Evolutionary conservation across 2,797 vertebrate species (phyloP).

Genomic region (Oryzias sinensis): DNA sequence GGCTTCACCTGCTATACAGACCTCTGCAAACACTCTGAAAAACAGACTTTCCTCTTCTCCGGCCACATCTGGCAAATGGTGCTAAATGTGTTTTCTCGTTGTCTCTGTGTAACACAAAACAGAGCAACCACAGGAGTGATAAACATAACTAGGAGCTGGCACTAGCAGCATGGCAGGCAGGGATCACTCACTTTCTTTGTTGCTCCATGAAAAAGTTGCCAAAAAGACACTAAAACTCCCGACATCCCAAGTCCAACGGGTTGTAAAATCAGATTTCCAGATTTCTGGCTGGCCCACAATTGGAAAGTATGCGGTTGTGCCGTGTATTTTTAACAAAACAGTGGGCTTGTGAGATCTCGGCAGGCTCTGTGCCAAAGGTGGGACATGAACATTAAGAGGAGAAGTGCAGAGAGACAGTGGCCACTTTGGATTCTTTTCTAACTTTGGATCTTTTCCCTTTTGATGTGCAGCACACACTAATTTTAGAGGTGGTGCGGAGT

Average conservation of each 20-base stretch:
- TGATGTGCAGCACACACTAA: conserved; percentile 67
- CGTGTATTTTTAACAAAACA: conserved; percentile 73
- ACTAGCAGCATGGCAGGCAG: conserved; percentile 57
- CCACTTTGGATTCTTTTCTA: conserved; percentile 75
- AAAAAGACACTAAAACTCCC: conserved; percentile 72
- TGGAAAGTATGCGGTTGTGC: conserved; percentile 71
- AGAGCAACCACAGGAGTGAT: conserved; percentile 61
- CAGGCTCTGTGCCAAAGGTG: conserved; percentile 60
- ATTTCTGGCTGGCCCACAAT: conserved; percentile 72
- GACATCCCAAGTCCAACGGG: conserved; percentile 73
- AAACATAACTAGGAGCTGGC: conserved; percentile 57
- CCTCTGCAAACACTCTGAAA: conserved; percentile 62
- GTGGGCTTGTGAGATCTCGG: conserved; percentile 60
- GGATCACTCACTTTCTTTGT: conserved; percentile 69
- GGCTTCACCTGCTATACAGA: conserved; percentile 75
- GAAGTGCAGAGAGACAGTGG: conserved; percentile 65
- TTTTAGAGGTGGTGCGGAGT: conserved; percentile 77
- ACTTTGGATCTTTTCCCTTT: conserved; percentile 46
- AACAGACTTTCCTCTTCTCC: conserved; percentile 57
- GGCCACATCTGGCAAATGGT: conserved; percentile 71
- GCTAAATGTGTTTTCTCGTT: conserved; percentile 67
- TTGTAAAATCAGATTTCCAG: conserved; percentile 79
- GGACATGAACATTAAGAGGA: conserved; percentile 57
- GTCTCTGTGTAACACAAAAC: conserved; percentile 77
- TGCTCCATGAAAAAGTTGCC: conserved; percentile 48